phyloP scores from a whole-genome alignment of 2,888 invertebrate genomes.

The Aporophyla lueneburgensis region DNA sequence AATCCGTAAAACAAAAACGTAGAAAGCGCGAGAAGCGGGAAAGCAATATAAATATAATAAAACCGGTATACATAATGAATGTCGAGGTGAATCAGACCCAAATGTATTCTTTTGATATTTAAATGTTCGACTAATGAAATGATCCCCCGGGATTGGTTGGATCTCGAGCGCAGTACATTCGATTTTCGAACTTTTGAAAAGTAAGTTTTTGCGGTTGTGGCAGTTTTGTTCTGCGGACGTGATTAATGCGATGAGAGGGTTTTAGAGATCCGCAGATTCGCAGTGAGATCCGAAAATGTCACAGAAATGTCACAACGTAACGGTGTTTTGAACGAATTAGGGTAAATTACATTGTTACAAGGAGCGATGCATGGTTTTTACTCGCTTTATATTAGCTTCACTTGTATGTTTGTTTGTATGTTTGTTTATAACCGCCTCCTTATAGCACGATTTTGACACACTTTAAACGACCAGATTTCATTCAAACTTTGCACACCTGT shows the following conservation, averaged over 20 bases:
- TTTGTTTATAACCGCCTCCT: too few relatives aligned
- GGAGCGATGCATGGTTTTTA: too few relatives aligned
- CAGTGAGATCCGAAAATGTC: not conserved
- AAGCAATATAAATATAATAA: constrained; percentile 68
- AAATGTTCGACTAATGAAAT: constrained; percentile 84
- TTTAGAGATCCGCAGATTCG: constrained; percentile 4
- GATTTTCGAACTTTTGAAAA: constrained; percentile 59
- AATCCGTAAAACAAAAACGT: constrained; percentile 41
- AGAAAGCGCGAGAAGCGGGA: constrained; percentile 38
- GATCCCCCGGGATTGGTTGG: constrained; percentile 70
- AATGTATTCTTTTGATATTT: constrained; percentile 87
- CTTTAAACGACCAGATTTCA: too few relatives aligned
- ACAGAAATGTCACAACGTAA: not conserved
- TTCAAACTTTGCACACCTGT: too few relatives aligned
- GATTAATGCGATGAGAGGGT: constrained; percentile 33
- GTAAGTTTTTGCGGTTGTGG: constrained; percentile 49
- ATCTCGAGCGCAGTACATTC: constrained; percentile 56
- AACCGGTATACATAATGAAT: constrained; percentile 71
- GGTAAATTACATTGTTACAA: not conserved
- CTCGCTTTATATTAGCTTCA: too few relatives aligned
- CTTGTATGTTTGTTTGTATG: too few relatives aligned
- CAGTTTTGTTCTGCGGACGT: constrained; percentile 49
- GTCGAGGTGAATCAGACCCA: constrained; percentile 70
- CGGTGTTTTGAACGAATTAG: not conserved
- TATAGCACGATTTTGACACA: too few relatives aligned